These are phyloP conservation scores for Todiramphus saurophagus DNA, from an alignment of 2,113 vertebrate genomes.

Conservation along the genomic window DNA sequence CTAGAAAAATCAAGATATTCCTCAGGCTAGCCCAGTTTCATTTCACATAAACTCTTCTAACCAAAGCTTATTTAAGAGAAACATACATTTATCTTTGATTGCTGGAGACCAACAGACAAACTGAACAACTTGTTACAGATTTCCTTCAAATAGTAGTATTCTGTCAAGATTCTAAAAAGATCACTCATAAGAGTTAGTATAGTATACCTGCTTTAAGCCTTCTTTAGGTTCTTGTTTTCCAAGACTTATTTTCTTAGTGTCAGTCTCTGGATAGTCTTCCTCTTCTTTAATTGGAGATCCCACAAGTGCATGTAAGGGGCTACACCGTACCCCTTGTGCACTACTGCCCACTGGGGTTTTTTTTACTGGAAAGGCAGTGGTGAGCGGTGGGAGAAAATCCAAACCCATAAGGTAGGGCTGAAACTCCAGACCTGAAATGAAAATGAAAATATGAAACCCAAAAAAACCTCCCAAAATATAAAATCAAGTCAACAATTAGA, in stretches of 20 bases:
- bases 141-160: background rate
- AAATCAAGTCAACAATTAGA: background rate
- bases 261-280: conserved; percentile 66
- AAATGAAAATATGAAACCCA: background rate
- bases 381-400: conserved; percentile 79
- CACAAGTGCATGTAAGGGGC: conserved; percentile 76
- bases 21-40: background rate
- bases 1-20: background rate
- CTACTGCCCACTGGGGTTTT: conserved; percentile 71
- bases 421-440: conserved; percentile 45
- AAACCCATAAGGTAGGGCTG: conserved; percentile 63
- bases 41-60: background rate
- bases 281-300: conserved; percentile 84
- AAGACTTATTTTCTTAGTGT: conserved; percentile 62
- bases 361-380: conserved; percentile 73
- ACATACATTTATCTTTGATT: background rate
- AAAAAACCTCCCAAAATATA: background rate
- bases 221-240: conserved; percentile 75
- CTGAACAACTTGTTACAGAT: background rate
- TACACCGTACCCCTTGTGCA: conserved; percentile 72
- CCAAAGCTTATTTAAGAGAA: background rate
- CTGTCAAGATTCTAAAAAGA: background rate
- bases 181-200: background rate
- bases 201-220: conserved; percentile 70
- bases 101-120: background rate